These are phyloP conservation scores for Drosophila hamatofila DNA, from an alignment of 2,888 invertebrate genomes.

Conservation along the genomic window DNA sequence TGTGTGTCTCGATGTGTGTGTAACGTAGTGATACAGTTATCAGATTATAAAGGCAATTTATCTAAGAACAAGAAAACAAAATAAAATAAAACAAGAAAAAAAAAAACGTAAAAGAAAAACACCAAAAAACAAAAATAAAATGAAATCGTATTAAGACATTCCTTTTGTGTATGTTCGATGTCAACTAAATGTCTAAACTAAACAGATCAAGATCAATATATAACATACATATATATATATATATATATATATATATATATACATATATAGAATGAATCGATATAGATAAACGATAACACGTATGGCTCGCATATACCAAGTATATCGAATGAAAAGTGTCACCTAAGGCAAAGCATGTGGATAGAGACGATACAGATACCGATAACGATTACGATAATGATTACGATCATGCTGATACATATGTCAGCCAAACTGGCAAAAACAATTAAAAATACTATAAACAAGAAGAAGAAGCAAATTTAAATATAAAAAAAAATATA, in stretches of 20 bases:
- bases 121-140: background rate
- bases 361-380: slow-evolving; percentile 26
- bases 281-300: slow-evolving; percentile 13
- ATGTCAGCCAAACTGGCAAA: slow-evolving; percentile 48
- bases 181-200: slow-evolving; percentile 69
- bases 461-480: slow-evolving; percentile 31
- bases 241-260: slow-evolving; percentile 3
- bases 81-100: background rate
- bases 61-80: slow-evolving; percentile 9
- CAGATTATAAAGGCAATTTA: slow-evolving; percentile 38
- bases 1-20: slow-evolving; percentile 33
- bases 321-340: slow-evolving; percentile 41
- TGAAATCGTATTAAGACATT: slow-evolving; percentile 34
- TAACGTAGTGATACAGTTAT: slow-evolving; percentile 42
- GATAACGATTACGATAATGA: slow-evolving; percentile 29
- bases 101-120: background rate
- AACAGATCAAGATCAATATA: slow-evolving; percentile 28
- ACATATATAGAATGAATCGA: slow-evolving; percentile 14
- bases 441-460: slow-evolving; percentile 53
- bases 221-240: slow-evolving; percentile 16
- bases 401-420: slow-evolving; percentile 38
- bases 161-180: slow-evolving; percentile 51
- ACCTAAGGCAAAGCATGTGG: slow-evolving; percentile 26
- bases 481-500: slow-evolving; percentile 43
- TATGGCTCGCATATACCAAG: slow-evolving; percentile 36